Percentiles rank a stretch among this genome's conserved stretches.
These are phyloP conservation scores for Hydropotes inermis DNA, from an alignment of 2,113 vertebrate species.

Conservation along the genomic window DNA sequence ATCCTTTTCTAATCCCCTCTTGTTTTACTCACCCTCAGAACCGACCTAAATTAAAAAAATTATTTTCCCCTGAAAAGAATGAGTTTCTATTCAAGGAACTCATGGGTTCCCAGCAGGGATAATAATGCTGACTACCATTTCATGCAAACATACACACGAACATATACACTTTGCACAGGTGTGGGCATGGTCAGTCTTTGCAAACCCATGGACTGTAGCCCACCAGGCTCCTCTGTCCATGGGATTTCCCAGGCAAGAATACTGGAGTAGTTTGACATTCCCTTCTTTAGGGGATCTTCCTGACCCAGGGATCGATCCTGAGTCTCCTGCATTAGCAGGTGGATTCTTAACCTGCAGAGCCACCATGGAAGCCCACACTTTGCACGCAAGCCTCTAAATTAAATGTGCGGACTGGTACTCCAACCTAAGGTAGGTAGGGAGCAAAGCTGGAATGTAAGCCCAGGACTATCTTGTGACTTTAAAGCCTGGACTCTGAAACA, in stretches of 20 bases:
- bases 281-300: not conserved
- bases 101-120: not conserved
- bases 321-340: not conserved
- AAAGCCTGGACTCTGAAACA: not conserved
- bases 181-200: not conserved
- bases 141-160: not conserved
- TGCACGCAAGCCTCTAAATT: not conserved
- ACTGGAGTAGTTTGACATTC: not conserved
- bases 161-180: accelerated
- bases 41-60: not conserved
- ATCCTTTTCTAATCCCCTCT: not conserved
- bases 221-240: not conserved
- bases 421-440: not conserved
- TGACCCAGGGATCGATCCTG: not conserved
- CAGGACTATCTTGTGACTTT: not conserved
- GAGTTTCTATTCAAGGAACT: not conserved
- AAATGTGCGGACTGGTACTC: not conserved
- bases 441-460: not conserved
- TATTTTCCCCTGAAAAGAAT: not conserved
- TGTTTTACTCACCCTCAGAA: not conserved
- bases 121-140: not conserved
- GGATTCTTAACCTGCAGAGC: not conserved
- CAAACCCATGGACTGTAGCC: not conserved
- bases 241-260: not conserved
- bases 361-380: not conserved